Percentiles rank a stretch among this genome's conserved stretches.
Evolutionary conservation across 2,797 vertebrate species (phyloP).

Genomic region (Poecilia picta): DNA sequence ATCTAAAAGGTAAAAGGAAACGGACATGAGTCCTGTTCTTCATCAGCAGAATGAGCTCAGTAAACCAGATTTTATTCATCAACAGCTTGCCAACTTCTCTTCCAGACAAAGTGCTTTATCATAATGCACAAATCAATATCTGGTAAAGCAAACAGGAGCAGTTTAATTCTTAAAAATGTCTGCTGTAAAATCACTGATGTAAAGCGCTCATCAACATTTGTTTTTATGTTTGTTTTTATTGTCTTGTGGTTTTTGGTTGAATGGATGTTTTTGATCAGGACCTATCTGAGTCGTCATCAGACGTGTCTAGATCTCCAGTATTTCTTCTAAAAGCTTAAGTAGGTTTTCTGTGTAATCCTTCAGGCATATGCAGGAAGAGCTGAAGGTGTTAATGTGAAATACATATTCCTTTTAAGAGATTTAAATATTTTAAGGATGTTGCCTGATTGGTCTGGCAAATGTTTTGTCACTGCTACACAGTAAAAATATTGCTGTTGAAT

Average conservation of each 20-base stretch:
- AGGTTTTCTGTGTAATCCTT: background rate
- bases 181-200: background rate
- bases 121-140: background rate
- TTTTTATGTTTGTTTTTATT: background rate
- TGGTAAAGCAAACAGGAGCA: background rate
- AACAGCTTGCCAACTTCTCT: background rate
- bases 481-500: no score
- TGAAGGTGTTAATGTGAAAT: background rate
- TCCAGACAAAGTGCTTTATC: background rate
- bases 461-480: no score
- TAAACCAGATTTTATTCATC: background rate
- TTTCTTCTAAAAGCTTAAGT: background rate
- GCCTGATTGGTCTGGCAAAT: no score
- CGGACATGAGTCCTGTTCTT: background rate
- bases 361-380: background rate
- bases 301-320: background rate
- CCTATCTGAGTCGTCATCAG: background rate
- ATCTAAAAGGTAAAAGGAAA: background rate
- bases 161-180: background rate
- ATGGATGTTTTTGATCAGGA: background rate
- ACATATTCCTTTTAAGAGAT: background rate
- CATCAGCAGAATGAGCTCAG: background rate
- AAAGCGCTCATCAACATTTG: background rate
- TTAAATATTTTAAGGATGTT: no score
- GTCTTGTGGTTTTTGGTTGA: background rate